A percentile compares a stretch with the other conserved stretches of the same genome.
Evolutionary conservation across 2,888 invertebrate genomes (phyloP).

Genomic region (Caradrina clavipalpis): DNA sequence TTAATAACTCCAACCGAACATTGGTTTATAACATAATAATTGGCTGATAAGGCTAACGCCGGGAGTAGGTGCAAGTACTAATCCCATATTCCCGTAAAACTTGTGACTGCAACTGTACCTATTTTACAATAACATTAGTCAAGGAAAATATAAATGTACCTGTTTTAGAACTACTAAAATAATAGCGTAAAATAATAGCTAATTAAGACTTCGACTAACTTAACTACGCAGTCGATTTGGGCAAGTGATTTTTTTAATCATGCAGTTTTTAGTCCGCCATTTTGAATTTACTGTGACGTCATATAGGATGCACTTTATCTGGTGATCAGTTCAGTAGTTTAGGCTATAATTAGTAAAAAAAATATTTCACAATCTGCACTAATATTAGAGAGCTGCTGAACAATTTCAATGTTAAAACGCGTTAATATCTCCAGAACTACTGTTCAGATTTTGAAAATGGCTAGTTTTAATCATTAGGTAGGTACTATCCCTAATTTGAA

Average conservation of each 20-base stretch:
- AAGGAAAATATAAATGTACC: conserved; percentile 45
- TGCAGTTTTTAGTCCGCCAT: not conserved
- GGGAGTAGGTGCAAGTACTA: not conserved
- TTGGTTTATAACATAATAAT: not conserved
- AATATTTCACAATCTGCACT: too few species aligned
- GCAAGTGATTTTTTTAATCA: not conserved
- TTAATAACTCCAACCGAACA: too few species aligned
- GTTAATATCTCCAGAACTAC: too few species aligned
- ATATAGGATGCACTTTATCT: not conserved
- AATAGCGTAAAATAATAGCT: conserved; percentile 26
- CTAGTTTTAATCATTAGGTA: too few species aligned
- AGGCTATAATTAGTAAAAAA: not conserved
- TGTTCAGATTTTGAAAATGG: too few species aligned
- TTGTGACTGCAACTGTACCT: conserved; percentile 23
- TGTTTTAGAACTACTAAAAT: conserved; percentile 29
- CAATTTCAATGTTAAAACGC: too few species aligned
- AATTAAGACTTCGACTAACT: conserved; percentile 5
- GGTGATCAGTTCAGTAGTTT: not conserved
- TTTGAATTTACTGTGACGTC: not conserved
- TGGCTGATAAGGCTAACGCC: not conserved
- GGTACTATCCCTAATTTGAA: too few species aligned
- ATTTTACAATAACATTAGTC: conserved; percentile 13
- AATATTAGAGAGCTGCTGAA: too few species aligned
- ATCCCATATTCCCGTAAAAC: not conserved
- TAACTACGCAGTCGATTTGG: not conserved